A percentile compares a stretch with the other conserved stretches of the same genome.
Evolutionary conservation across 2,888 invertebrate species (phyloP).

Genomic region (Thera obeliscata): DNA sequence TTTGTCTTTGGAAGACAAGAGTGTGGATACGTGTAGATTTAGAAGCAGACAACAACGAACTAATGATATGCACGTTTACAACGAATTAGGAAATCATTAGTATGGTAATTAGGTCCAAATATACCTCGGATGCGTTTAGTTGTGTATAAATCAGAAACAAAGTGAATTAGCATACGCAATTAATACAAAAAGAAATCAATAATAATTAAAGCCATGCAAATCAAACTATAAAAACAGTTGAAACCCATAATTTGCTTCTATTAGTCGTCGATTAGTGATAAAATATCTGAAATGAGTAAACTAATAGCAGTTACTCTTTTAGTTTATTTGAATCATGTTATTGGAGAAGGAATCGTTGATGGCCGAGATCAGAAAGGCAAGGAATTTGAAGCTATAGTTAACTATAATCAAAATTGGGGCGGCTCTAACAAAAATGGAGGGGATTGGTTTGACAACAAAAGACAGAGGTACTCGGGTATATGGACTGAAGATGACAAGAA

Average conservation of each 20-base stretch:
- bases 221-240: slow-evolving; percentile 11
- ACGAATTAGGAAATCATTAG: slow-evolving; percentile 1
- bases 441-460: slow-evolving; percentile 3
- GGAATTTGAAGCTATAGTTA: background rate
- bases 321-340: slow-evolving; percentile 8
- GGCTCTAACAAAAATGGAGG: slow-evolving; percentile 1
- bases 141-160: slow-evolving; percentile 6
- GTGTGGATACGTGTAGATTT: slow-evolving; percentile 1
- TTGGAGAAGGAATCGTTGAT: slow-evolving; percentile 1
- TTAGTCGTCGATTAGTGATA: slow-evolving; percentile 12
- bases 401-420: background rate
- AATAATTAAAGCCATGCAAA: slow-evolving; percentile 22
- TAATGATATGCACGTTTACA: background rate
- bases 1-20: background rate
- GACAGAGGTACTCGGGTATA: slow-evolving; percentile 21
- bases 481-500: slow-evolving; percentile 13
- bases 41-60: background rate
- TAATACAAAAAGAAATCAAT: slow-evolving; percentile 8
- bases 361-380: slow-evolving; percentile 1
- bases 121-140: slow-evolving; percentile 8
- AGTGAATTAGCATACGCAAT: slow-evolving; percentile 12
- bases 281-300: slow-evolving; percentile 18
- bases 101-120: slow-evolving; percentile 3
- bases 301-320: slow-evolving; percentile 9
- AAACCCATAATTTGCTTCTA: slow-evolving; percentile 9